Evolutionary conservation across 2,888 invertebrate genomes (phyloP).

Genomic region (Drosophila anomalipes): DNA sequence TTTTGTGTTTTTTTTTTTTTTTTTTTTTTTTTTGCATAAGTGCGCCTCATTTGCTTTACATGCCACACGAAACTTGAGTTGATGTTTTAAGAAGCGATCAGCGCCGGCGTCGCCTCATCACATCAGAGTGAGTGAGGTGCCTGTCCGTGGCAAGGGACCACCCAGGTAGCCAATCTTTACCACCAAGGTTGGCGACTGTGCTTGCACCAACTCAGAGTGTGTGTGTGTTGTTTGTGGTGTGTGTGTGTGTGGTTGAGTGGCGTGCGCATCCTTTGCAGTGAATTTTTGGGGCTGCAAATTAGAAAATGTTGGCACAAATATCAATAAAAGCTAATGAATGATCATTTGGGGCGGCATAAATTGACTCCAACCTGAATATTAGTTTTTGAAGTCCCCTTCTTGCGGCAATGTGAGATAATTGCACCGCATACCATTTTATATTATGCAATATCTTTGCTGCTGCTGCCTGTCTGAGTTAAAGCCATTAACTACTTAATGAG

Average conservation of each 20-base stretch:
- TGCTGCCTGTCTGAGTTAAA: background rate
- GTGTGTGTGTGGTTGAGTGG: background rate
- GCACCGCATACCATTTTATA: constrained; percentile 17
- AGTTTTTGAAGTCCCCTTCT: constrained; percentile 9
- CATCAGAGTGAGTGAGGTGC: constrained; percentile 23
- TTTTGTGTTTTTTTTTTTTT: constrained; percentile 16
- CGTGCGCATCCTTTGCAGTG: constrained; percentile 29
- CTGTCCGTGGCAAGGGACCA: constrained; percentile 46
- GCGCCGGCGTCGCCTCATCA: constrained; percentile 57
- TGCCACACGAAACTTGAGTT: constrained; percentile 65
- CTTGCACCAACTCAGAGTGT: background rate
- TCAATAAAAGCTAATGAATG: constrained; percentile 77
- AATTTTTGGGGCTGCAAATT: constrained; percentile 67
- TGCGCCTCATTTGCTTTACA: constrained; percentile 77
- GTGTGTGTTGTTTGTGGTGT: background rate
- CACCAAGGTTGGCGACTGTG: constrained; percentile 62
- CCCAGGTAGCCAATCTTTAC: constrained; percentile 64
- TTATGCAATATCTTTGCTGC: background rate
- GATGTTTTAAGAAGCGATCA: constrained; percentile 68
- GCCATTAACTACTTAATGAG: constrained; percentile 5
- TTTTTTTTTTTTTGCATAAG: constrained; percentile 70
- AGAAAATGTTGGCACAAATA: constrained; percentile 75
- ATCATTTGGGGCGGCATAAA: constrained; percentile 54
- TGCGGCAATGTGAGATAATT: constrained; percentile 57
- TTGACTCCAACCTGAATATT: constrained; percentile 34